Evolutionary conservation across 2,113 vertebrate species (phyloP).

Genomic region (Atherinomorus stipes): DNA sequence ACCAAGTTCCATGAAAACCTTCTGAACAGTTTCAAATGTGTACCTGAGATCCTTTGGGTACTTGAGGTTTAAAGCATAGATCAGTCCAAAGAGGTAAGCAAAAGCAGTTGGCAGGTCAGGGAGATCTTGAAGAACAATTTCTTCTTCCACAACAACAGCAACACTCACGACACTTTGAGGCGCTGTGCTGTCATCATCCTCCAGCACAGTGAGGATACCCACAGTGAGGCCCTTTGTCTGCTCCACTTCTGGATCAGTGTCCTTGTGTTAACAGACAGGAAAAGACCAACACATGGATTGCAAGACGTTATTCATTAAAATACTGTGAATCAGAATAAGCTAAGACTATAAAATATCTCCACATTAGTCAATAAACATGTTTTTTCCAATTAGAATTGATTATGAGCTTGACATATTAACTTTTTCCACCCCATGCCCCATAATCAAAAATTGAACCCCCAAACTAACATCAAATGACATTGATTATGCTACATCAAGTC

Average conservation of each 20-base stretch:
- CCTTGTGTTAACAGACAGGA: slow-evolving; percentile 1
- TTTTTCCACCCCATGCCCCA: no score
- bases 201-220: slow-evolving; percentile 18
- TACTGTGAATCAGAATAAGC: no score
- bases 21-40: neutral
- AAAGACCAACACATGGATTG: neutral
- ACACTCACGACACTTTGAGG: slow-evolving; percentile 1
- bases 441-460: no score
- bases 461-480: no score
- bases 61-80: slow-evolving; percentile 14
- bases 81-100: slow-evolving; percentile 8
- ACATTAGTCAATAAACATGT: no score
- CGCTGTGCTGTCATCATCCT: neutral
- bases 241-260: slow-evolving; percentile 22
- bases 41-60: neutral
- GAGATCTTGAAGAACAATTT: slow-evolving; percentile 6
- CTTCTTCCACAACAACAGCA: slow-evolving; percentile 3
- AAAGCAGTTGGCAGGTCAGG: slow-evolving; percentile 21
- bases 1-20: neutral
- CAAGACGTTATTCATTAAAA: no score
- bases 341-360: no score
- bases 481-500: no score
- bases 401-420: no score
- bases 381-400: no score
- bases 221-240: slow-evolving; percentile 4